Percentiles rank a stretch among this genome's conserved stretches.
Evolutionary conservation across 2,113 vertebrate genomes (phyloP).

Genomic region (Phycodurus eques): DNA sequence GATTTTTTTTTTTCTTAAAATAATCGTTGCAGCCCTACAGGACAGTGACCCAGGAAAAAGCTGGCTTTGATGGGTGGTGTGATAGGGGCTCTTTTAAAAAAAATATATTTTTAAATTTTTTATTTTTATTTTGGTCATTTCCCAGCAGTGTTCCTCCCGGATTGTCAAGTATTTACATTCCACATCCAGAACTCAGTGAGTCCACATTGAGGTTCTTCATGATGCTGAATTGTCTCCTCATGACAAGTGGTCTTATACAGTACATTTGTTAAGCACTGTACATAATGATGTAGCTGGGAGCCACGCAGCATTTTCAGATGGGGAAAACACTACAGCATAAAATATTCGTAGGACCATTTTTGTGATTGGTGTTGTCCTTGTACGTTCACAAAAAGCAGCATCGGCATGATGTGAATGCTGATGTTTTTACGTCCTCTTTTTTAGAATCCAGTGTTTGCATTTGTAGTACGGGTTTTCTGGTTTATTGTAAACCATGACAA

Average conservation of each 20-base stretch:
- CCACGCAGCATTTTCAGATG: not conserved
- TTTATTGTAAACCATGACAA: not conserved
- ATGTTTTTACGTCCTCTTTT: not conserved
- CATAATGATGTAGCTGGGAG: not conserved
- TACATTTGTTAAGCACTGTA: not conserved
- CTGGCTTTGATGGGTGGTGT: too few species aligned
- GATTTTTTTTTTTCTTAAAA: too few species aligned
- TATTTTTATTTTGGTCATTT: too few species aligned
- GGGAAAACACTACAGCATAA: not conserved
- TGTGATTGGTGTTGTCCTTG: not conserved
- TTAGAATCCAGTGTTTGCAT: not conserved
- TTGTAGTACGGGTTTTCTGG: not conserved
- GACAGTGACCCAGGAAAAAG: too few species aligned
- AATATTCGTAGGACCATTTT: not conserved
- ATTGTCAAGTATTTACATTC: too few species aligned
- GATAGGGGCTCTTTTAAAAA: too few species aligned
- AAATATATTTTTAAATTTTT: too few species aligned
- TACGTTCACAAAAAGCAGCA: not conserved
- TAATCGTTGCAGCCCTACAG: too few species aligned
- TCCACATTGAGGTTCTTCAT: too few species aligned
- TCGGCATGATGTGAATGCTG: not conserved
- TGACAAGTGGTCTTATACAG: not conserved
- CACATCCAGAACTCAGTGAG: too few species aligned
- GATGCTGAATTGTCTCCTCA: too few species aligned
- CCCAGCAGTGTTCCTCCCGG: too few species aligned